These are phyloP conservation scores for Thyatira batis DNA, from an alignment of 2,888 invertebrate genomes.

Conservation along the genomic window DNA sequence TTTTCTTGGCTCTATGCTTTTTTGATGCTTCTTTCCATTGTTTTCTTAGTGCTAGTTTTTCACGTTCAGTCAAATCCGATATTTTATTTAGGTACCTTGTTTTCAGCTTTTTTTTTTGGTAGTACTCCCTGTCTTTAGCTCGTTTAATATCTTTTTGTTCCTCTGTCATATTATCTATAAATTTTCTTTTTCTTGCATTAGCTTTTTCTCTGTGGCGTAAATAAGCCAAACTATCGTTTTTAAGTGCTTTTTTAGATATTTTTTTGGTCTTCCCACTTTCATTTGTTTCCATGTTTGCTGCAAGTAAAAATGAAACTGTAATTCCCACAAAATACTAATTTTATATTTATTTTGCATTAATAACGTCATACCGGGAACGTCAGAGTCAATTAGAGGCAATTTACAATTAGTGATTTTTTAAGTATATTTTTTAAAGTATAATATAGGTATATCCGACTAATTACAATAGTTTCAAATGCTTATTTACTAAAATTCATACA, in stretches of 20 bases:
- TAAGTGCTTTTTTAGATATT: conserved; percentile 13
- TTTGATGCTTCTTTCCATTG: background rate
- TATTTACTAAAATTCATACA: too few relatives aligned
- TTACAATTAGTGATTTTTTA: too few relatives aligned
- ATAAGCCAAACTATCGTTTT: conserved; percentile 22
- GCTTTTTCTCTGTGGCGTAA: conserved; percentile 26
- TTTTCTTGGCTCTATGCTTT: background rate
- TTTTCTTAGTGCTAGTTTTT: conserved; percentile 10
- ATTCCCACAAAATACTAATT: too few relatives aligned
- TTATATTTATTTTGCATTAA: too few relatives aligned
- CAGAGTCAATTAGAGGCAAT: too few relatives aligned
- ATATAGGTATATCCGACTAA: too few relatives aligned
- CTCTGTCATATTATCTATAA: conserved; percentile 28
- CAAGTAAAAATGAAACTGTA: background rate
- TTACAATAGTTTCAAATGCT: too few relatives aligned
- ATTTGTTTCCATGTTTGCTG: background rate
- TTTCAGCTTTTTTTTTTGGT: conserved; percentile 16
- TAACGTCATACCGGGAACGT: too few relatives aligned
- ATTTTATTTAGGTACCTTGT: background rate
- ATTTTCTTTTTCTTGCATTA: conserved; percentile 30
- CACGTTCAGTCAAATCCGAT: conserved; percentile 4
- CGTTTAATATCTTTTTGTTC: conserved; percentile 29
- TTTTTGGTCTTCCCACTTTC: conserved; percentile 6
- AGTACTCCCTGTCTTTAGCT: conserved; percentile 29
- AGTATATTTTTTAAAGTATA: too few relatives aligned